Percentiles rank a stretch among this genome's conserved stretches.
phyloP scores from a whole-genome alignment of 1,140 invertebrate genomes.

The Nasonia longicornis region DNA sequence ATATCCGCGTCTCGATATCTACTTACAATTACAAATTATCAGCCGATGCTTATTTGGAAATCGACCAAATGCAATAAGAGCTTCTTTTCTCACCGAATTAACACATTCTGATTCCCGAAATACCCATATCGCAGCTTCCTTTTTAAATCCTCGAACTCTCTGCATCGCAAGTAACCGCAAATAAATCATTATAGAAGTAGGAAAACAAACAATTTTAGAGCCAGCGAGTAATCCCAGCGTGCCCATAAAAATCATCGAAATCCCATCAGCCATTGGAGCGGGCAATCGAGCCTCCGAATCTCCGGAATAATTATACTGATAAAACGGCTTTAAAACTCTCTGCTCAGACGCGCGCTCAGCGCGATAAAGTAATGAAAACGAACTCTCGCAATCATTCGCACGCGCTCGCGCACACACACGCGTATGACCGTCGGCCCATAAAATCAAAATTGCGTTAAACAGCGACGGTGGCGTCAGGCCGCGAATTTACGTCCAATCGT shows the following conservation, averaged over 20 bases:
- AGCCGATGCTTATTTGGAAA: neutral
- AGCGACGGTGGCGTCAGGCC: neutral
- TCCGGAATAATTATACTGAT: conserved; percentile 27
- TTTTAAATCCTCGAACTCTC: too few relatives aligned
- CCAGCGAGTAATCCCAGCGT: neutral
- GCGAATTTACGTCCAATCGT: conserved; percentile 41
- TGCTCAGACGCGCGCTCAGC: neutral
- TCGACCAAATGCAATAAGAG: too few relatives aligned
- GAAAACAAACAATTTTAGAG: neutral
- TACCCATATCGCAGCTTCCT: too few relatives aligned
- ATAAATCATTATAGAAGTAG: neutral
- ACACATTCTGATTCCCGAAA: too few relatives aligned
- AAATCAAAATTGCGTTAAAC: conserved; percentile 42
- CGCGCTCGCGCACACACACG: neutral
- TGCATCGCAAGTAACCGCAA: too few relatives aligned
- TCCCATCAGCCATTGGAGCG: neutral
- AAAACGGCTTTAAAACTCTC: conserved; percentile 7
- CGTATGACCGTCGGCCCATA: neutral
- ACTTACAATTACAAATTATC: conserved; percentile 4
- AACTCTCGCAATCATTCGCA: conserved; percentile 28
- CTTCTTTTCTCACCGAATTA: too few relatives aligned
- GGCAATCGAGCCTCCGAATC: neutral
- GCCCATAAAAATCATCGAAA: neutral
- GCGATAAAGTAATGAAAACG: conserved; percentile 33
- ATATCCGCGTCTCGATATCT: neutral